These are phyloP conservation scores for Camponotus pennsylvanicus DNA, from an alignment of 1,140 invertebrate genomes.

Conservation along the genomic window DNA sequence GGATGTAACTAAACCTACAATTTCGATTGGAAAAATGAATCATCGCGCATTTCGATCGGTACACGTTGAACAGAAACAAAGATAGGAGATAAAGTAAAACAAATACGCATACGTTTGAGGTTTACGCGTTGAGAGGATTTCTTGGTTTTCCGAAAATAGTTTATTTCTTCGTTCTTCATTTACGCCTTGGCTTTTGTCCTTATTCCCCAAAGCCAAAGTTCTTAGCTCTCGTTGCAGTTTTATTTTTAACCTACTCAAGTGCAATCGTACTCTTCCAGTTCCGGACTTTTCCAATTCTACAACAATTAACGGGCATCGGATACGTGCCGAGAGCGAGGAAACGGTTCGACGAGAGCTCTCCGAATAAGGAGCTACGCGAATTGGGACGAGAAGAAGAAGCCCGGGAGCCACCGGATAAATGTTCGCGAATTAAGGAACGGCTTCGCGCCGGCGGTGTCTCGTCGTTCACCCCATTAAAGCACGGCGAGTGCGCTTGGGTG, in stretches of 20 bases:
- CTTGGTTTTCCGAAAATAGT: background rate
- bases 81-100: background rate
- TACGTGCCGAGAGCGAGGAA: slow-evolving; percentile 13
- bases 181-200: background rate
- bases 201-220: background rate
- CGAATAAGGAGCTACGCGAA: slow-evolving; percentile 17
- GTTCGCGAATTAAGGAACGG: slow-evolving; percentile 63
- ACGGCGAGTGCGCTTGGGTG: slow-evolving; percentile 61
- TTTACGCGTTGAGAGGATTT: too few relatives aligned
- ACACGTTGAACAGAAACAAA: slow-evolving; percentile 8
- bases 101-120: background rate
- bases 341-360: slow-evolving; percentile 8
- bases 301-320: slow-evolving; percentile 22
- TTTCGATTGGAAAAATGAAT: slow-evolving; percentile 56
- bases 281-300: background rate
- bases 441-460: slow-evolving; percentile 60
- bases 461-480: slow-evolving; percentile 71
- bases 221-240: background rate
- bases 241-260: slow-evolving; percentile 36
- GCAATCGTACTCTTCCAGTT: background rate
- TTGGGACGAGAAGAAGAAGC: slow-evolving; percentile 42
- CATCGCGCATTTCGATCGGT: slow-evolving; percentile 49
- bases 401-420: slow-evolving; percentile 55
- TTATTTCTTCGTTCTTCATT: background rate
- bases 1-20: slow-evolving; percentile 16